These are phyloP conservation scores for Diglossa brunneiventris DNA, from an alignment of 2,113 vertebrate species.

Conservation along the genomic window DNA sequence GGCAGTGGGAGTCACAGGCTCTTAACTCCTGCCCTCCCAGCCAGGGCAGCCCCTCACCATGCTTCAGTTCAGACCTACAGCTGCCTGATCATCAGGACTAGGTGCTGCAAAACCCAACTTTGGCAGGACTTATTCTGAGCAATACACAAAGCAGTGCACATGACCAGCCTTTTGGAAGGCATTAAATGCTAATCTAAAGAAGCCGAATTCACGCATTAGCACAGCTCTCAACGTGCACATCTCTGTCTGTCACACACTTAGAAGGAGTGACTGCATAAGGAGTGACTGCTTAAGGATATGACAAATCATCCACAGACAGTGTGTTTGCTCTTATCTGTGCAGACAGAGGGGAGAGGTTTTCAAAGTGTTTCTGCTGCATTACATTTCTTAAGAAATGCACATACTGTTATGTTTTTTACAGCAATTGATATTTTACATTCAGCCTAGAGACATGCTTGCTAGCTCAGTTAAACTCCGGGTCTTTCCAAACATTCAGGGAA, in stretches of 20 bases:
- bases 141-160: neutral
- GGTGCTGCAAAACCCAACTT: neutral
- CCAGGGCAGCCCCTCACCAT: neutral
- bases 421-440: neutral
- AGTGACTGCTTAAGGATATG: neutral
- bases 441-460: neutral
- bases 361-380: neutral
- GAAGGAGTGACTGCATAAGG: neutral
- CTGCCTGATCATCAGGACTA: neutral
- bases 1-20: neutral
- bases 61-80: fast-evolving
- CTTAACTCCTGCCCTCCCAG: too few relatives aligned
- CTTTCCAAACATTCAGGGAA: neutral
- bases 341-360: neutral
- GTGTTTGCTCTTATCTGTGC: neutral
- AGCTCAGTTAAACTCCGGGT: neutral
- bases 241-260: neutral
- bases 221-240: fast-evolving
- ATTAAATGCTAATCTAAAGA: neutral
- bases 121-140: neutral
- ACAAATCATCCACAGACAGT: neutral
- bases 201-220: neutral
- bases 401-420: neutral
- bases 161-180: neutral
- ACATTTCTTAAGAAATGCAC: neutral